Evolutionary conservation across 1,140 invertebrate species (phyloP).

Genomic region (Meloidogyne floridensis): DNA sequence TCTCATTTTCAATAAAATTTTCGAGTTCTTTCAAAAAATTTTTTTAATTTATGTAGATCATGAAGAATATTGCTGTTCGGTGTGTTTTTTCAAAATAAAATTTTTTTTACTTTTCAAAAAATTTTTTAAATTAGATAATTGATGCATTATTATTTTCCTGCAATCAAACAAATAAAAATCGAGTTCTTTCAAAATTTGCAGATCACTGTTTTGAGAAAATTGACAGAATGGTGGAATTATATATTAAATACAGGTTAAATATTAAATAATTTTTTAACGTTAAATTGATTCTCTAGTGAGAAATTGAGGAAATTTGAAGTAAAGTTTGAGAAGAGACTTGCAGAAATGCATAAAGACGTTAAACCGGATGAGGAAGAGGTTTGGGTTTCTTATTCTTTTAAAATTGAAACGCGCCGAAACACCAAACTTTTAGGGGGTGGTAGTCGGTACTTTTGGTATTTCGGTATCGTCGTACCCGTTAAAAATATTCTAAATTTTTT

Average conservation of each 20-base stretch:
- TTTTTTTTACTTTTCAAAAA: background rate
- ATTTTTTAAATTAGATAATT: slow-evolving; percentile 76
- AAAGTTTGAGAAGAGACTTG: slow-evolving; percentile 61
- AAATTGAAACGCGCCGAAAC: too few relatives aligned
- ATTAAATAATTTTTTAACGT: slow-evolving; percentile 68
- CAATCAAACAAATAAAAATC: slow-evolving; percentile 81
- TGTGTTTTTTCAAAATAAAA: slow-evolving; percentile 32
- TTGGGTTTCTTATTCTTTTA: background rate
- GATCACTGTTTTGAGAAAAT: slow-evolving; percentile 99
- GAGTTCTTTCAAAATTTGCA: slow-evolving; percentile 90
- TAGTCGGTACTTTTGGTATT: too few relatives aligned
- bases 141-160: slow-evolving; percentile 88
- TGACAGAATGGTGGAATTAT: slow-evolving; percentile 88
- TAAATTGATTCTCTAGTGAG: slow-evolving; percentile 57
- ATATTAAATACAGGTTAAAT: slow-evolving; percentile 84
- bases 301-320: slow-evolving; percentile 66
- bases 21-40: background rate
- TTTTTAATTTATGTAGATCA: slow-evolving; percentile 72
- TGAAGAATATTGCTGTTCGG: slow-evolving; percentile 74
- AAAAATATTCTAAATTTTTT: too few relatives aligned
- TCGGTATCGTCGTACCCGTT: too few relatives aligned
- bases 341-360: slow-evolving; percentile 75
- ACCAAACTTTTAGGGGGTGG: too few relatives aligned
- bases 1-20: too few relatives aligned
- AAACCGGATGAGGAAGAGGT: slow-evolving; percentile 22